These are phyloP conservation scores for Emydura subglobosa DNA, from an alignment of 2,113 vertebrate genomes.

Conservation along the genomic window DNA sequence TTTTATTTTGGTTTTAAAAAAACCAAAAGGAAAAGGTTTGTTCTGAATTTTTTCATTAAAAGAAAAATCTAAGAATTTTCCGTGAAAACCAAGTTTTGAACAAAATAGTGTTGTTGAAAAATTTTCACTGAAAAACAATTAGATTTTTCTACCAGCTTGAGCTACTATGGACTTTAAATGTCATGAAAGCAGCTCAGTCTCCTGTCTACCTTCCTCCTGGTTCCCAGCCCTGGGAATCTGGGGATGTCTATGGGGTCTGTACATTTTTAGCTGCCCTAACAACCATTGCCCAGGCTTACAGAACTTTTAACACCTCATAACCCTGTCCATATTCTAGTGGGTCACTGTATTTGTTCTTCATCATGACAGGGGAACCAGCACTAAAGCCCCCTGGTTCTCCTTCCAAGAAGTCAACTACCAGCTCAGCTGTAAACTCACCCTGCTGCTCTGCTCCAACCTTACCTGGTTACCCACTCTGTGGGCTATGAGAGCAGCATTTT, in stretches of 20 bases:
- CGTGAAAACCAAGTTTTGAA: no score
- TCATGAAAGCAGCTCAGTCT: not conserved
- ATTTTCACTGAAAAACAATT: no score
- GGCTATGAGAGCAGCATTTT: slow-evolving; percentile 61
- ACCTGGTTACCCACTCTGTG: slow-evolving; percentile 76
- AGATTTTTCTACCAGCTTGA: not conserved
- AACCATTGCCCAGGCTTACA: not conserved
- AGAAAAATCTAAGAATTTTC: no score
- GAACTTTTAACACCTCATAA: not conserved
- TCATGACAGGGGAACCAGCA: not conserved
- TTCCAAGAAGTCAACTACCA: not conserved
- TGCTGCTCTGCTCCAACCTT: not conserved
- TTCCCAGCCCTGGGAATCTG: not conserved
- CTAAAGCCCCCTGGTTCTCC: not conserved
- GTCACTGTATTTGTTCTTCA: not conserved
- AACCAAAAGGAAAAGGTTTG: no score
- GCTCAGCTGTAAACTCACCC: not conserved
- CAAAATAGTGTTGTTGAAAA: not conserved
- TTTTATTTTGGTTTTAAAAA: no score
- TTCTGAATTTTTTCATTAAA: no score
- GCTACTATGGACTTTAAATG: not conserved
- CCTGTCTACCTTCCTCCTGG: not conserved
- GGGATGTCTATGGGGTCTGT: not conserved
- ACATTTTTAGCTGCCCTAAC: not conserved
- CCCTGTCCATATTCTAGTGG: not conserved